phyloP scores from a whole-genome alignment of 2,888 invertebrate species.

The Apeira syringaria region DNA sequence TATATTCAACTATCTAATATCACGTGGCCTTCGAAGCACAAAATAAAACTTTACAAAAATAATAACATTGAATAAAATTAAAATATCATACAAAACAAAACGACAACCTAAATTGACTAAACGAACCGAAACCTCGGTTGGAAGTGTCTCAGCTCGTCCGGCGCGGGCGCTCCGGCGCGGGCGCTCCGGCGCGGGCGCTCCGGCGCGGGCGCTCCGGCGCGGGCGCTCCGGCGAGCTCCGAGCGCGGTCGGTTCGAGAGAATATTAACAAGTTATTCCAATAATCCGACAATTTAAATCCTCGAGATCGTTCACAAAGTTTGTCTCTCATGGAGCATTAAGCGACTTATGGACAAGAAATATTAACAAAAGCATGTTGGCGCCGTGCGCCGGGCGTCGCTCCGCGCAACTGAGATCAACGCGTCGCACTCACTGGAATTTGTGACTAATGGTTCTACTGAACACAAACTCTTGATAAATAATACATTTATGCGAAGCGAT shows the following conservation, averaged over 20 bases:
- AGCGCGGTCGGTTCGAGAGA: no score
- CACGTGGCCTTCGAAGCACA: constrained; percentile 65
- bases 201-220: no score
- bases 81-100: constrained; percentile 64
- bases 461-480: background rate
- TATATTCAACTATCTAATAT: constrained; percentile 73
- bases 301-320: no score
- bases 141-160: constrained; percentile 31
- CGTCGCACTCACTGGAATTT: constrained; percentile 42
- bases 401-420: constrained; percentile 59
- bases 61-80: constrained; percentile 69
- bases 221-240: no score
- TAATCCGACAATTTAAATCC: no score
- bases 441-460: constrained; percentile 37
- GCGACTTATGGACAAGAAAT: no score
- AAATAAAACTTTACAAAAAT: constrained; percentile 74
- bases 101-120: constrained; percentile 59
- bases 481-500: constrained; percentile 4
- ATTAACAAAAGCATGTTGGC: no score
- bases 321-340: no score
- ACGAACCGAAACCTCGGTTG: constrained; percentile 46
- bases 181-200: no score
- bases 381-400: no score
- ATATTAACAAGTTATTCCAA: no score
- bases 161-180: no score